A percentile compares a stretch with the other conserved stretches of the same genome.
Conservation (phyloP, 2,113 vertebrate genomes). For the Calyptomena viridis region DNA sequence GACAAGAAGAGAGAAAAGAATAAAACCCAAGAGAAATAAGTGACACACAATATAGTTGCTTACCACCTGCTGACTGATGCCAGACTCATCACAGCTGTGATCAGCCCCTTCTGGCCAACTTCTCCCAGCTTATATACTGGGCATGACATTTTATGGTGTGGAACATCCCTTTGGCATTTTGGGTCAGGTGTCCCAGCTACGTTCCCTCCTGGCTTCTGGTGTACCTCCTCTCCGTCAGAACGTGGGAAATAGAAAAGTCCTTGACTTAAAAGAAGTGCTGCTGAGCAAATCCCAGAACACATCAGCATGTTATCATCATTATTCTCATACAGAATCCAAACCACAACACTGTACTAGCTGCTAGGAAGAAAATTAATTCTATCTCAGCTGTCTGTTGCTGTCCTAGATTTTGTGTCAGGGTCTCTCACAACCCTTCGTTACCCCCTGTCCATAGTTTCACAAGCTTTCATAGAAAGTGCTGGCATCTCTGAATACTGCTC, state of each 20-base stretch:
- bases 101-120: not conserved
- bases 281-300: not conserved
- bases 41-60: not conserved
- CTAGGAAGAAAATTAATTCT: not conserved
- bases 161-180: not conserved
- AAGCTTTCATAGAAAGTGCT: not conserved
- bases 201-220: fast-evolving
- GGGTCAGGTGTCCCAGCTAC: not conserved
- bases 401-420: not conserved
- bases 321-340: not conserved
- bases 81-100: not conserved
- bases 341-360: not conserved
- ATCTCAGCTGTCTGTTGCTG: not conserved
- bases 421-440: not conserved
- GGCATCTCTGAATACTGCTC: not conserved
- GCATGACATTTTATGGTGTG: not conserved
- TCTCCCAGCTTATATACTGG: not conserved
- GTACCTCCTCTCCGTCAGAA: too few species aligned
- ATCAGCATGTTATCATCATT: not conserved
- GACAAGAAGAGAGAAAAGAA: not conserved
- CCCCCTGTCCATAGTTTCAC: not conserved
- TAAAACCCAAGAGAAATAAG: not conserved
- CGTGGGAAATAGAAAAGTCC: not conserved
- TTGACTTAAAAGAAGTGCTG: not conserved
- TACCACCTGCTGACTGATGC: not conserved